Evolutionary conservation across 1,140 invertebrate genomes (phyloP).

Genomic region (Chironomus tepperi): DNA sequence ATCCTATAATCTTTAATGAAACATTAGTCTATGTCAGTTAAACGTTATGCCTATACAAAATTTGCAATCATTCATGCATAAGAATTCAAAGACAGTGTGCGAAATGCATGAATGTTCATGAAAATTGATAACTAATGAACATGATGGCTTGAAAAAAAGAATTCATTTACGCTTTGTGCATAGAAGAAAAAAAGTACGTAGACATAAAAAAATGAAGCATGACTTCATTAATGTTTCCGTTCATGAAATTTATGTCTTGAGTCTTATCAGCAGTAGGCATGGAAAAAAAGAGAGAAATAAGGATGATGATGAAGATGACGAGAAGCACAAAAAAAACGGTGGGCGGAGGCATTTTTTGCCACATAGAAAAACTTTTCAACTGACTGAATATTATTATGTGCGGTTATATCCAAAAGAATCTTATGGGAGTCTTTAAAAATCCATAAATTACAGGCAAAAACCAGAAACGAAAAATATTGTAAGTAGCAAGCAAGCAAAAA

Average conservation of each 20-base stretch:
- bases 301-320: neutral
- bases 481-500: neutral
- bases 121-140: neutral
- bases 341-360: too few species aligned
- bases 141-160: neutral
- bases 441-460: constrained; percentile 9
- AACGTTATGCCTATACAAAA: neutral
- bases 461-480: too few species aligned
- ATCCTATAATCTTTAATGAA: neutral
- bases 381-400: too few species aligned
- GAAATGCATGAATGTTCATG: too few species aligned
- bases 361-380: too few species aligned
- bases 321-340: neutral
- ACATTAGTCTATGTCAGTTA: neutral
- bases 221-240: constrained; percentile 8
- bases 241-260: constrained; percentile 9
- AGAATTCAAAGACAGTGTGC: neutral
- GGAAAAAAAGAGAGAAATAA: neutral
- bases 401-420: neutral
- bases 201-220: neutral
- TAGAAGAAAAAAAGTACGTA: neutral
- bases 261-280: neutral
- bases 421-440: constrained; percentile 14
- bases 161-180: neutral
- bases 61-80: neutral